Conservation (phyloP, 2,797 vertebrate species). For the Margarornis squamiger region DNA sequence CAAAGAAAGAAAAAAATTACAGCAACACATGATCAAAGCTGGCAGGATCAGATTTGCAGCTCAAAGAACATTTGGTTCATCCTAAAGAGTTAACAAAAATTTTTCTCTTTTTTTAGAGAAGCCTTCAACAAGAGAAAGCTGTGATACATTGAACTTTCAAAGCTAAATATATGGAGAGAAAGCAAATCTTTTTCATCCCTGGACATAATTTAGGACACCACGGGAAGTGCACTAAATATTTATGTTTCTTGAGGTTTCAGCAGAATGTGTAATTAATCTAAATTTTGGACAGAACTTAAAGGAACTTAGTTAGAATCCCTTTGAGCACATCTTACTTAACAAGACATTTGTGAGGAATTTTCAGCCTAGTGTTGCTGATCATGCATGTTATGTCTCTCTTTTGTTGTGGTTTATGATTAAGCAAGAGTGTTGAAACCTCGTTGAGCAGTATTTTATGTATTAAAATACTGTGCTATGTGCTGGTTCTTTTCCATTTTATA, state of each 20-base stretch:
- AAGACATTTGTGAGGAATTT: background rate
- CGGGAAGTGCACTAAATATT: background rate
- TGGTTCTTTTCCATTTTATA: constrained; percentile 19
- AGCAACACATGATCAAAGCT: background rate
- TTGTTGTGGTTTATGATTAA: constrained; percentile 9
- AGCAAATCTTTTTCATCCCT: background rate
- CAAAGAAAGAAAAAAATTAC: background rate
- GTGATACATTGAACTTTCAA: background rate
- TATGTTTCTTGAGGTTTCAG: constrained; percentile 9
- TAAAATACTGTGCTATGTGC: constrained; percentile 35
- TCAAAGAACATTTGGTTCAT: background rate
- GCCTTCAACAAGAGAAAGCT: background rate
- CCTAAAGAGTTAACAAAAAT: background rate
- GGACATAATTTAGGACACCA: background rate
- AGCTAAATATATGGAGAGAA: background rate
- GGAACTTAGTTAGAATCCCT: background rate
- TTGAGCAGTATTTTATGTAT: constrained; percentile 44
- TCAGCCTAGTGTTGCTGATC: background rate
- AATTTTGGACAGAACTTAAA: constrained; percentile 15
- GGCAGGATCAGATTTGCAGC: background rate
- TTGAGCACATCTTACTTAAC: background rate
- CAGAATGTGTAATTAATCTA: background rate
- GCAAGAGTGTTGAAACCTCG: constrained; percentile 25
- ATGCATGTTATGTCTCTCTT: background rate
- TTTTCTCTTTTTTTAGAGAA: background rate